A percentile compares a stretch with the other conserved stretches of the same genome.
Conservation (phyloP, 2,113 vertebrate genomes). For the Mastomys coucha region DNA sequence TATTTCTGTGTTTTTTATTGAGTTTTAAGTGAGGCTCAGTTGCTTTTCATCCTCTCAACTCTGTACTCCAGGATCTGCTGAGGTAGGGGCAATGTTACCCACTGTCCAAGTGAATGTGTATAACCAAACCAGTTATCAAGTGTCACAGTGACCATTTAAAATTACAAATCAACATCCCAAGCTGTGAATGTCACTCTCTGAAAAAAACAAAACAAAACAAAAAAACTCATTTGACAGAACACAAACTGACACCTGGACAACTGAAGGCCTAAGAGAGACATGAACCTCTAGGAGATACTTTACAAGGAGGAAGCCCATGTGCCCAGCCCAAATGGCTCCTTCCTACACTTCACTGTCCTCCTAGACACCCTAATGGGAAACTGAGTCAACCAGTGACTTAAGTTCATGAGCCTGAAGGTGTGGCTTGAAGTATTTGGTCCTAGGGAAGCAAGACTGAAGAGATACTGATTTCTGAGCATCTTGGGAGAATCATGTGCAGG, state of each 20-base stretch:
- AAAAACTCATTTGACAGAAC: background rate
- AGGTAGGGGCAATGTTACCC: background rate
- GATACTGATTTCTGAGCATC: background rate
- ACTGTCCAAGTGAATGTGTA: background rate
- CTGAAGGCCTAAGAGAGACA: background rate
- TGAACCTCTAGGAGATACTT: background rate
- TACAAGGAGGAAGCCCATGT: fast-evolving
- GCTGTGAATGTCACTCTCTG: background rate
- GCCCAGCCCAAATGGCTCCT: too few species aligned
- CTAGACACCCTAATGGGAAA: fast-evolving
- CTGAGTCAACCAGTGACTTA: background rate
- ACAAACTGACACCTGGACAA: background rate
- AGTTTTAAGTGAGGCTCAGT: background rate
- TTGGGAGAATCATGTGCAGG: fast-evolving
- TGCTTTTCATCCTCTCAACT: background rate
- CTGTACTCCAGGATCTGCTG: background rate
- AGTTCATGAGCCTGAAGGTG: background rate
- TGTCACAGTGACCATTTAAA: background rate
- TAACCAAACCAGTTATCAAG: slow-evolving; percentile 29
- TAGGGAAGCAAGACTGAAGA: background rate
- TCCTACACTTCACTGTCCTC: background rate
- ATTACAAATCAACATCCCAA: background rate
- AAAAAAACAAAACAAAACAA: too few species aligned
- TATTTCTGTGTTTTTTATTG: background rate
- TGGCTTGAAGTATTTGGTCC: background rate